Percentiles rank a stretch among this genome's conserved stretches.
Evolutionary conservation across 2,113 vertebrate genomes (phyloP).

Genomic region (Cyphomyrus plagiostoma): DNA sequence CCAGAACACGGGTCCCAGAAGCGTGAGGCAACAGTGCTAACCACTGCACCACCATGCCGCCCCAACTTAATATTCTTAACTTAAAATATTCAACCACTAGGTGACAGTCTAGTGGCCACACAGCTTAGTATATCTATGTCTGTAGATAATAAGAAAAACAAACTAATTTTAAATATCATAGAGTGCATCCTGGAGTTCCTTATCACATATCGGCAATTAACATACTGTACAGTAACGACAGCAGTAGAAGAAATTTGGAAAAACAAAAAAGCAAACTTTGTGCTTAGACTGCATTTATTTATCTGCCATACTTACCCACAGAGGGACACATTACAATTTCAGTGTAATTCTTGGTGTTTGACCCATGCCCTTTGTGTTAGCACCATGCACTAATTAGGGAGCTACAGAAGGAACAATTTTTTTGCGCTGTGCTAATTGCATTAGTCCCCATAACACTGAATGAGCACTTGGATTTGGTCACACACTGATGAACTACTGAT

Average conservation of each 20-base stretch:
- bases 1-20: too few relatives aligned
- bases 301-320: not conserved
- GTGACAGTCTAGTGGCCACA: not conserved
- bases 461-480: not conserved
- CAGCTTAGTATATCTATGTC: not conserved
- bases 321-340: not conserved
- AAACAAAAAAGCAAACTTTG: not conserved
- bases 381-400: not conserved
- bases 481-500: not conserved
- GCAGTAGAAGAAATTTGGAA: not conserved
- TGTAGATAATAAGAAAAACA: not conserved
- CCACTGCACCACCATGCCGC: too few relatives aligned
- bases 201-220: not conserved
- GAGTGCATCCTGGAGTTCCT: not conserved
- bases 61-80: not conserved
- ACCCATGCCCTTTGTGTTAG: not conserved
- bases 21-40: too few relatives aligned
- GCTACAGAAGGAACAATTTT: not conserved
- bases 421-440: too few relatives aligned
- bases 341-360: not conserved
- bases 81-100: not conserved
- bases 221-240: not conserved
- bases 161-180: not conserved
- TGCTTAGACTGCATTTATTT: not conserved
- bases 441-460: too few relatives aligned